Evolutionary conservation across 2,797 vertebrate species (phyloP), one percentile per base, ranked within the genome.

Genomic region (Cichlasoma orientale): DNA sequence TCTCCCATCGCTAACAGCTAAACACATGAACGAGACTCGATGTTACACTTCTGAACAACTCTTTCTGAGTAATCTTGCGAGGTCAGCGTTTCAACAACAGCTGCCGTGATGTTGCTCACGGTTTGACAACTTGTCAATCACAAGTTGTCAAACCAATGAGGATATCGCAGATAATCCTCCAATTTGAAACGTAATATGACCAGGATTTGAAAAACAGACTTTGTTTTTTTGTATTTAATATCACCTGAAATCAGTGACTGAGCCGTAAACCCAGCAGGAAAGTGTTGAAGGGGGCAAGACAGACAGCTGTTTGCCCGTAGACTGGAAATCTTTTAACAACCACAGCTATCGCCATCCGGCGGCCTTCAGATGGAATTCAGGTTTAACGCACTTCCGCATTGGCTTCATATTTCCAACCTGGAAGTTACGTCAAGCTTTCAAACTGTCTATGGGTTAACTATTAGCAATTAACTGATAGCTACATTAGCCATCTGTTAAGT

Each of bases 151-250:
- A 41, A 33, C 21, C 3, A 23, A 1, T 41, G 59, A 25, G 36
- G n/a, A 57, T 57, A 3, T 5, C 18, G 12, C 21, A 44, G 14
- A 63, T 63, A 44, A 18, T 0, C 21, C 36, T 25, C 8, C 0
- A 23, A 25, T 63, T 63, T 63, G 14, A 63, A 44, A 63, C 8
- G 11, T 38, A 38, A 41, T 44, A 0, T 1, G 0, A 44, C 11
- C 33, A 36, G 9, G 12, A 59, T 59, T 58, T 33, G 11, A 3
- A 59, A 61, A 23, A 1, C 8, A 59, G 57, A 21, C 33, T 38
- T 36, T n/a, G 0, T 13, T 59, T 59, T n/a, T n/a, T n/a, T n/a
- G n/a, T n/a, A n/a, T 58, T 59, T 38, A 21, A 19, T 61, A 0
- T 38, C 0, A 61, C 38, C 33, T 41, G 58, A 21, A 61, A 61